Evolutionary conservation across 2,113 vertebrate species (phyloP).

Genomic region (Seriola rivoliana): DNA sequence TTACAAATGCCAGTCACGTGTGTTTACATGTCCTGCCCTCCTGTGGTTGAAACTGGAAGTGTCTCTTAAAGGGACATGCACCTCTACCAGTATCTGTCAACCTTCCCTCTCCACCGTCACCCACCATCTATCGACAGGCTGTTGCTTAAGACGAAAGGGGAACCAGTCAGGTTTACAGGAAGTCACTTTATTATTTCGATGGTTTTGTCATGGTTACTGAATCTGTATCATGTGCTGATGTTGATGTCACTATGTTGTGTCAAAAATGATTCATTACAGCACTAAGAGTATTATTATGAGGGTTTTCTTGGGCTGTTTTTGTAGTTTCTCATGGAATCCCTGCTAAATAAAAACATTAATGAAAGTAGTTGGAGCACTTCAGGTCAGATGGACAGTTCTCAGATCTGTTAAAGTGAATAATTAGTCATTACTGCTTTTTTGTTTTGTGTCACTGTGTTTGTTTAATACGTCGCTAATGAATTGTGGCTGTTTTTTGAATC

Average conservation of each 20-base stretch:
- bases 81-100: not conserved
- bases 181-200: constrained; percentile 14
- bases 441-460: not conserved
- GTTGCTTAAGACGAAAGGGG: constrained; percentile 45
- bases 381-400: no score
- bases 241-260: not conserved
- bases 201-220: constrained; percentile 15
- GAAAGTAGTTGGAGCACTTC: no score
- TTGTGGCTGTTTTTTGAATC: not conserved
- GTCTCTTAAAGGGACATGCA: constrained; percentile 23
- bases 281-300: no score
- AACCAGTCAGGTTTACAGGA: constrained; percentile 40
- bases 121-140: constrained; percentile 1
- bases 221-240: constrained; percentile 9
- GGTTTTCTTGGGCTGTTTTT: not conserved
- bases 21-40: constrained; percentile 37
- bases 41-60: constrained; percentile 50
- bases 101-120: not conserved
- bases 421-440: not conserved
- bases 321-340: no score
- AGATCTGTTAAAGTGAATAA: no score
- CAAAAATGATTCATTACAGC: not conserved
- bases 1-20: constrained; percentile 1
- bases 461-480: not conserved
- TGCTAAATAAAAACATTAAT: no score